These are phyloP conservation scores for Microdon myrmicae DNA, from an alignment of 2,888 invertebrate species.

Conservation along the genomic window DNA sequence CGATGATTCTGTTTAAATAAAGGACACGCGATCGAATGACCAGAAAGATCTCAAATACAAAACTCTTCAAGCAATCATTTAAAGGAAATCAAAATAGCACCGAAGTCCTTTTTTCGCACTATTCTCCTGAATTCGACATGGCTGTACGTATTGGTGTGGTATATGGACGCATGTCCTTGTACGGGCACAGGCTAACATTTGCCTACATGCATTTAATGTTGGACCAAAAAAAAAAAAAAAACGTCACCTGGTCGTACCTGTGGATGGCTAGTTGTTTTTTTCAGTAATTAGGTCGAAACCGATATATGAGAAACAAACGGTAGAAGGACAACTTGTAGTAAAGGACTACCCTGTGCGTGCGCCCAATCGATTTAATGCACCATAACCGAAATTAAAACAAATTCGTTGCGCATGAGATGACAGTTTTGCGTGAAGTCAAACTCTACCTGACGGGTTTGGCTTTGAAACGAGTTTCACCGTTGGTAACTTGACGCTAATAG, in stretches of 20 bases:
- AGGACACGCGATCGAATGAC: slow-evolving; percentile 43
- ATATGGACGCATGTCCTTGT: slow-evolving; percentile 17
- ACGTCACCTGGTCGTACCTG: slow-evolving; percentile 29
- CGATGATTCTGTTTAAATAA: slow-evolving; percentile 28
- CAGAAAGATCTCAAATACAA: slow-evolving; percentile 17
- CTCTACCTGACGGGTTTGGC: not conserved
- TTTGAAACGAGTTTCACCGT: not conserved
- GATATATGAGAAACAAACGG: not conserved
- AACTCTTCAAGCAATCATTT: slow-evolving; percentile 38
- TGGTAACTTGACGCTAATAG: no score
- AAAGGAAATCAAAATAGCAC: slow-evolving; percentile 42
- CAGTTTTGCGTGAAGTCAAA: slow-evolving; percentile 33
- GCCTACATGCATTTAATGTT: slow-evolving; percentile 42
- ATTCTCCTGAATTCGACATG: slow-evolving; percentile 31
- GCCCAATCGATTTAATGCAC: slow-evolving; percentile 43
- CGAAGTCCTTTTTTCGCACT: slow-evolving; percentile 14
- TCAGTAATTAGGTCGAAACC: slow-evolving; percentile 37
- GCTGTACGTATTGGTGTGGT: slow-evolving; percentile 4
- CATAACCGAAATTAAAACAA: slow-evolving; percentile 8
- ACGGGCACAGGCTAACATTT: slow-evolving; percentile 23
- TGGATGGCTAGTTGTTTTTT: slow-evolving; percentile 9
- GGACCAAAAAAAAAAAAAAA: not conserved
- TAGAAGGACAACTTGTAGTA: not conserved
- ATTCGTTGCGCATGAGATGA: not conserved
- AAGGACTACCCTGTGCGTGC: slow-evolving; percentile 22